Conservation (phyloP, 2,113 vertebrate genomes). For the Eupsittula cactorum region DNA sequence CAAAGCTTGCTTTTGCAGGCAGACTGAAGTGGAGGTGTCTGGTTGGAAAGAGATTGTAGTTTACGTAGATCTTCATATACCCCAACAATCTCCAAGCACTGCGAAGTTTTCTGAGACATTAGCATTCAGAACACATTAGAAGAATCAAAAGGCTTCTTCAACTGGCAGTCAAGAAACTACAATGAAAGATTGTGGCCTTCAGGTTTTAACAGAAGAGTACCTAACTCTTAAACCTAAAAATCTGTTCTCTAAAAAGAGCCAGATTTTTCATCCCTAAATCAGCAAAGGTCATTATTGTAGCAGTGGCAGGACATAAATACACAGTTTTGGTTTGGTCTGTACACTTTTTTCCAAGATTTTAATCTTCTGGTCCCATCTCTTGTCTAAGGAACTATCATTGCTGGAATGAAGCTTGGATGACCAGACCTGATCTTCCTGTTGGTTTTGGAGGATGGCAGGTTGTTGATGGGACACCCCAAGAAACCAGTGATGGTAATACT, state of each 20-base stretch:
- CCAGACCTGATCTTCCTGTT: slow-evolving; percentile 89
- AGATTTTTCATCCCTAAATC: background rate
- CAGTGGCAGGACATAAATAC: background rate
- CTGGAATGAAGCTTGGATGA: slow-evolving; percentile 98
- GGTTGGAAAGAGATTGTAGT: background rate
- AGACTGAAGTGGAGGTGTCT: background rate
- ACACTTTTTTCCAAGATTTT: background rate
- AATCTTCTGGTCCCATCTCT: background rate
- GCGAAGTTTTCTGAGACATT: background rate
- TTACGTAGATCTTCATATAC: background rate
- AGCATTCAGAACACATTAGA: background rate
- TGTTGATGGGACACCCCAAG: slow-evolving; percentile 95
- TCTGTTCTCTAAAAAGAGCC: background rate
- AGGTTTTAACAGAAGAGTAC: background rate
- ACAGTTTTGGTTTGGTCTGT: background rate
- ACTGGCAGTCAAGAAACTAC: background rate
- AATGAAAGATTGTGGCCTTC: background rate
- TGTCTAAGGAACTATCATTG: slow-evolving; percentile 93
- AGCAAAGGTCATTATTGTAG: background rate
- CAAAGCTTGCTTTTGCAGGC: background rate
- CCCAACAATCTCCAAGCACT: background rate
- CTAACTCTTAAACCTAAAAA: background rate
- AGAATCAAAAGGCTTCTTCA: background rate
- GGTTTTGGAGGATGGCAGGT: slow-evolving; percentile 96
- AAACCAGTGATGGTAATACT: slow-evolving; percentile 92